These are phyloP conservation scores for Anguilla japonica DNA, from an alignment of 2,113 vertebrate genomes.

Conservation along the genomic window DNA sequence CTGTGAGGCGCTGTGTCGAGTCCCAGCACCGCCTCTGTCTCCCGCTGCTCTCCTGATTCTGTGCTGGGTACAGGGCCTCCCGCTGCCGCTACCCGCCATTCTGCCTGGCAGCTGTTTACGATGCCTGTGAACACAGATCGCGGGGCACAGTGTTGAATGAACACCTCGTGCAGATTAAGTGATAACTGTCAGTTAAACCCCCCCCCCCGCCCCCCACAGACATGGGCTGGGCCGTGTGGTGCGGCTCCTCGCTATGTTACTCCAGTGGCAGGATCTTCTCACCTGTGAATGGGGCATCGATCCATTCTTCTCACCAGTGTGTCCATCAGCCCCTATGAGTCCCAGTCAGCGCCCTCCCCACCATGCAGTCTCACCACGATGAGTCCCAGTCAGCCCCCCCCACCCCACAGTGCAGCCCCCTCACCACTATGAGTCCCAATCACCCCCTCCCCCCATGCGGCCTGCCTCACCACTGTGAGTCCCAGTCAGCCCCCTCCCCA, in stretches of 20 bases:
- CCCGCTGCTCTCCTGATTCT: not conserved
- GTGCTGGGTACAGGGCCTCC: no score
- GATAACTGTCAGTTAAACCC: not conserved
- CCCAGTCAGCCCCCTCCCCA: no score
- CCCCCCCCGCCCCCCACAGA: no score
- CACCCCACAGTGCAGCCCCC: no score
- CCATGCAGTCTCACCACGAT: not conserved
- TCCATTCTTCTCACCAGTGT: not conserved
- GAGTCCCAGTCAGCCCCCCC: no score
- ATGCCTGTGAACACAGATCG: not conserved
- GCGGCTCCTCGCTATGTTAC: not conserved
- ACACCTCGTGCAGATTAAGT: not conserved
- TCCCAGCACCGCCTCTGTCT: not conserved
- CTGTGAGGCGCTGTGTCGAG: not conserved
- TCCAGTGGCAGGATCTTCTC: not conserved
- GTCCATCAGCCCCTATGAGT: not conserved
- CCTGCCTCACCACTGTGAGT: no score
- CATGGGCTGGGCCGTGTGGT: not conserved
- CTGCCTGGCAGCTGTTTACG: not conserved
- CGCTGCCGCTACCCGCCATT: not conserved
- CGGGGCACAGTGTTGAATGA: not conserved
- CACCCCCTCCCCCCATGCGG: no score
- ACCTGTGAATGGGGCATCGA: not conserved
- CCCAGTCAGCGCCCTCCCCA: no score
- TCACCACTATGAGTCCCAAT: no score